phyloP scores from a whole-genome alignment of 1,140 invertebrate species.

The Globodera rostochiensis region DNA sequence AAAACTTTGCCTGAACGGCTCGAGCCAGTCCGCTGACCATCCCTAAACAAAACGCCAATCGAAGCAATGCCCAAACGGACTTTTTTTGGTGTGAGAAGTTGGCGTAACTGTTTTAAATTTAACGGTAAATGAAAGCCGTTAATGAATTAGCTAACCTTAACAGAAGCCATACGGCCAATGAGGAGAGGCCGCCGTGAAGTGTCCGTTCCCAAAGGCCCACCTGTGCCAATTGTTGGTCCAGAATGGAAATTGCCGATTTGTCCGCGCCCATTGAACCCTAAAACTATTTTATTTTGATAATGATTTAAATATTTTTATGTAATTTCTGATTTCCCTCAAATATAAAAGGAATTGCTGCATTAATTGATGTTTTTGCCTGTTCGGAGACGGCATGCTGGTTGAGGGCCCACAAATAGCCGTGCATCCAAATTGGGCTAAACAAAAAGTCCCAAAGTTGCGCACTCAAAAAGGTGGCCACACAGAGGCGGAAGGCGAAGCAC shows the following conservation, averaged over 20 bases:
- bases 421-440: constrained; percentile 56
- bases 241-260: constrained; percentile 18
- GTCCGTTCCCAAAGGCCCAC: not conserved
- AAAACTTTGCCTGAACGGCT: constrained; percentile 27
- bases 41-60: constrained; percentile 23
- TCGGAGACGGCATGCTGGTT: not conserved
- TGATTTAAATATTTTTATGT: constrained; percentile 4
- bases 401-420: constrained; percentile 50
- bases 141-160: not conserved
- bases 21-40: constrained; percentile 24
- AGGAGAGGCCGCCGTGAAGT: not conserved
- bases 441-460: constrained; percentile 53
- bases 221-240: constrained; percentile 1
- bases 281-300: constrained; percentile 14
- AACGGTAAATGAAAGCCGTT: constrained; percentile 19
- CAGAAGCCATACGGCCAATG: constrained; percentile 17
- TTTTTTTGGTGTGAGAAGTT: constrained; percentile 22
- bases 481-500: constrained; percentile 42
- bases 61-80: constrained; percentile 3
- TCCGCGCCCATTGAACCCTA: not conserved
- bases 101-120: constrained; percentile 42
- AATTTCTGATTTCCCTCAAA: constrained; percentile 34
- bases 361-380: not conserved
- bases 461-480: constrained; percentile 40
- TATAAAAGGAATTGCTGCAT: not conserved